These are phyloP conservation scores for Pararge aegeria DNA, from an alignment of 1,140 invertebrate genomes.

Conservation along the genomic window DNA sequence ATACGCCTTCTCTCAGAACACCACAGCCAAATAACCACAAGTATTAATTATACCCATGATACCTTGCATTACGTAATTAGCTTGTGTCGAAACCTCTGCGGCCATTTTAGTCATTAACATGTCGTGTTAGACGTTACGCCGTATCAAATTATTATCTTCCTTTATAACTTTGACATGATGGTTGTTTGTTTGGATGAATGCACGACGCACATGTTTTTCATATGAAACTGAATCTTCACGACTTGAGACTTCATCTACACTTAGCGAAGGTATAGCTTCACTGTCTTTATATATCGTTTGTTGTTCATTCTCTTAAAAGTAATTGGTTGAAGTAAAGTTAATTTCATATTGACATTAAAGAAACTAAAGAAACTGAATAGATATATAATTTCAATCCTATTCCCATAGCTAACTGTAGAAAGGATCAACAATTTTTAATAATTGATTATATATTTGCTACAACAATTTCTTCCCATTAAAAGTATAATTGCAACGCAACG, in stretches of 20 bases:
- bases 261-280: too few species aligned
- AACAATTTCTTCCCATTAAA: too few species aligned
- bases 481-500: too few species aligned
- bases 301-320: too few species aligned
- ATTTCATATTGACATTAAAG: too few species aligned
- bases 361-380: too few species aligned
- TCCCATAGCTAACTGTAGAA: too few species aligned
- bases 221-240: constrained; percentile 10
- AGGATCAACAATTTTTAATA: too few species aligned
- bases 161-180: constrained; percentile 28
- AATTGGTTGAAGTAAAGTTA: too few species aligned
- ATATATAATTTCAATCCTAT: too few species aligned
- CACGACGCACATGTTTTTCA: constrained; percentile 5
- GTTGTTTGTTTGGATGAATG: constrained; percentile 23
- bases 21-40: constrained; percentile 5
- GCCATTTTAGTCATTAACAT: constrained; percentile 47
- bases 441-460: too few species aligned
- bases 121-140: constrained; percentile 32
- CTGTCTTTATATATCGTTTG: too few species aligned
- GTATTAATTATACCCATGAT: constrained; percentile 35
- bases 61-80: constrained; percentile 51
- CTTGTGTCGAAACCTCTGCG: constrained; percentile 43
- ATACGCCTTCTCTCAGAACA: not conserved
- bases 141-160: constrained; percentile 29
- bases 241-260: not conserved